Evolutionary conservation across 2,797 vertebrate species (phyloP), one percentile per base, ranked within the genome.

Genomic region (Brotula barbata): DNA sequence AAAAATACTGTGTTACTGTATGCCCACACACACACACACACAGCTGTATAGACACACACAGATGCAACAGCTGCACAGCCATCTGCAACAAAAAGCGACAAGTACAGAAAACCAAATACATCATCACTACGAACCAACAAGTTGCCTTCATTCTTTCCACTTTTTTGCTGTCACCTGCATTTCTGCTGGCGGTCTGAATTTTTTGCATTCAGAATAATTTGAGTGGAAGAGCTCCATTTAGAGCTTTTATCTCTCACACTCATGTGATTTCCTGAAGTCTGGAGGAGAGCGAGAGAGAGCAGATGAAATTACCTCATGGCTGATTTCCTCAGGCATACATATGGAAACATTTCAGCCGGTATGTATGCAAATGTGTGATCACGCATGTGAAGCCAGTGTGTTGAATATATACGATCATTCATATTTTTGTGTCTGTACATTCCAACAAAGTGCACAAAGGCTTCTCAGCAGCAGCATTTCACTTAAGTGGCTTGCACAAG

Each of bases 291-390:
- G 71, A 74, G 70, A 16, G 17, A 71, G 41, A 33, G 25, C 56
- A 64, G 73, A 75, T 78, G 72, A 73, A 81, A 53, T 54, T 10
- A 50, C 67, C 60, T 59, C 56, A 58, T 76, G 64, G 73, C 58
- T 75, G 45, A 68, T 41, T 57, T 67, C 39, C 44, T 47, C 47
- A 63, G 31, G 46, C 25, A 43, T 75, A 55, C 58, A 74, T 51
- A 56, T 73, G 71, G 76, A 73, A 80, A 74, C 71, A 39, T 28
- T 68, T 55, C 31, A 48, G 53, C 37, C 16, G 15, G 9, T 28
- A 8, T 58, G 12, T 56, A 20, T 56, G 22, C 10, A 37, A 44
- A n/a, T 22, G 31, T 23, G 6, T 46, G 15, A 51, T 15, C 5
- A 22, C n/a, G 23, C 52, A 50, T 2, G 45, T 46, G 34, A 34